Conservation (phyloP, 2,113 vertebrate genomes). For the Anolis sagrei region DNA sequence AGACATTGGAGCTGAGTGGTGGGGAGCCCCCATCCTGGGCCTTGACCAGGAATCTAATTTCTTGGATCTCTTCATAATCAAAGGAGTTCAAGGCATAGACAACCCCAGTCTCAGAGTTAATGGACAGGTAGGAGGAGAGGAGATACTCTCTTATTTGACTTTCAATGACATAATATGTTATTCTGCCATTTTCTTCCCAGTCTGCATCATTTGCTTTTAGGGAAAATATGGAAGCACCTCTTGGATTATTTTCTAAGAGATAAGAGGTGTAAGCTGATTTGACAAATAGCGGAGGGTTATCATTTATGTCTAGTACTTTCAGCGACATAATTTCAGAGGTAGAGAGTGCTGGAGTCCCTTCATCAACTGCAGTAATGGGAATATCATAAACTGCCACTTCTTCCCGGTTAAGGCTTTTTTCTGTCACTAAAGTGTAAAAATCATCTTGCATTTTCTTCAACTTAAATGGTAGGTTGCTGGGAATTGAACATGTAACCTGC, state of each 20-base stretch:
- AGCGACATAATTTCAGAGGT: conserved; percentile 66
- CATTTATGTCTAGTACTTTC: conserved; percentile 71
- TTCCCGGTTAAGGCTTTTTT: neutral
- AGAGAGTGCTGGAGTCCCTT: conserved; percentile 74
- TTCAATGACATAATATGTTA: conserved; percentile 76
- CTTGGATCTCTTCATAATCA: conserved; percentile 77
- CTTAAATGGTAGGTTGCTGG: conserved; percentile 76
- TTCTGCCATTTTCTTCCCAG: conserved; percentile 36
- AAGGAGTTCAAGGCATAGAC: conserved; percentile 78
- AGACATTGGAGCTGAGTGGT: conserved; percentile 76
- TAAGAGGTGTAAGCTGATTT: neutral
- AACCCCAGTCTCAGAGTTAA: conserved; percentile 79
- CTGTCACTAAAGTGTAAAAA: conserved; percentile 14
- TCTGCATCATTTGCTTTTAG: conserved; percentile 11
- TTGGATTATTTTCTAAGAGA: conserved; percentile 3
- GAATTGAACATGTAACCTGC: conserved; percentile 73
- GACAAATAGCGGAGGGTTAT: neutral
- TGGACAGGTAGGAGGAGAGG: conserved; percentile 78
- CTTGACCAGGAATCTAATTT: conserved; percentile 70
- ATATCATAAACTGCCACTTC: neutral
- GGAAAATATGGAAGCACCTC: neutral
- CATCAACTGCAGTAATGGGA: neutral
- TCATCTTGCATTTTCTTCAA: conserved; percentile 74
- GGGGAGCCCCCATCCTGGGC: conserved; percentile 77
- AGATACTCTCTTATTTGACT: conserved; percentile 61